Base-by-base conservation (phyloP, 2,888 invertebrate genomes). In the Resseliella maxima region DNA sequence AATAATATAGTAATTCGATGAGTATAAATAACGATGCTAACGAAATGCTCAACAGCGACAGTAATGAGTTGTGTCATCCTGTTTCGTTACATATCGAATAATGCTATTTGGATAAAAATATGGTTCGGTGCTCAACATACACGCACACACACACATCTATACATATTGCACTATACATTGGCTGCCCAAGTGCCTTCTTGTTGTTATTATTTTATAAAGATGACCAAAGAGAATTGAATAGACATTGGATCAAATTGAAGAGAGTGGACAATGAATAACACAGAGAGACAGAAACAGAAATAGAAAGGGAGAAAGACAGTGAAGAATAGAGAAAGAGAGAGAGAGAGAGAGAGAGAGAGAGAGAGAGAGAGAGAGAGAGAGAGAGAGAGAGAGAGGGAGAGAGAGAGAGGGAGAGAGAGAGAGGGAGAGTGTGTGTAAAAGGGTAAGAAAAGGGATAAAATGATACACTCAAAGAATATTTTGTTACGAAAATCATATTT, bases 1-100 rank as follows among this genome's bases (percentile, higher is more conserved):
- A 59, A 72, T 72, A 72, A 72, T 72, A 72, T 31, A 72, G 72
- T 72, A 72, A 72, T 72, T 72, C 72, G 72, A 72, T 72, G 72
- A 72, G 31, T 72, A 31, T 72, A 72, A 72, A 72, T 31, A 72
- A 35, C 59, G 59, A 59, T 59, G 59, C 59, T 27, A 72, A 31
- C 72, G 72, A 59, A 59, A 72, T 72, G 72, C 72, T 72, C 15
- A 31, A 72, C 72, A 35, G n/a, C 72, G 15, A 59, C n/a, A 72
- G 72, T 72, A 72, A 31, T 72, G 72, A 31, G 72, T 72, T 72
- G 35, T 31, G 15, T 27, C 72, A 72, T 31, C 18, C 46, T 8
- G 46, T 41, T 41, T 41, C 41, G 41, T 50, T 50, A 72, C 72
- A 72, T 31, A 15, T n/a, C 72, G 15, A 31, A 72, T 12, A 12